These are phyloP conservation scores for Drosophila varians DNA, from an alignment of 1,140 invertebrate genomes.

Conservation along the genomic window DNA sequence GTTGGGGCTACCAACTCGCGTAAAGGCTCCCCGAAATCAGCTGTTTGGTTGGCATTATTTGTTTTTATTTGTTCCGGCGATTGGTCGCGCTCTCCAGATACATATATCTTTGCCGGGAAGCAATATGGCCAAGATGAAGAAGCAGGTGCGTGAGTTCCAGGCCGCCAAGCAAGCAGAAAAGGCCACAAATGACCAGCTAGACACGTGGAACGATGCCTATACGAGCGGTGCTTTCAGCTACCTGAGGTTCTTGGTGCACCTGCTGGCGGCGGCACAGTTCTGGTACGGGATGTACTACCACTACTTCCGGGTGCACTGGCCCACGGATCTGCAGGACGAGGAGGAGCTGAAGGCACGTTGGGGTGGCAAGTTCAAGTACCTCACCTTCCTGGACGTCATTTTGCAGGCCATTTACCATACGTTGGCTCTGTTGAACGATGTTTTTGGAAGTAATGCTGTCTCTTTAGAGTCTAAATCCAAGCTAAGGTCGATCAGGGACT, in stretches of 20 bases:
- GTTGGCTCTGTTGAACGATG: conserved; percentile 65
- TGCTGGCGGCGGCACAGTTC: conserved; percentile 65
- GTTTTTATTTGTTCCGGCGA: conserved; percentile 13
- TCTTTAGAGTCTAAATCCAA: conserved; percentile 34
- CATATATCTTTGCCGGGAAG: conserved; percentile 1
- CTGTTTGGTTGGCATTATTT: conserved; percentile 13
- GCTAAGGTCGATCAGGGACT: conserved; percentile 52
- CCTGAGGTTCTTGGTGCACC: conserved; percentile 60
- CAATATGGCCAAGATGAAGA: conserved; percentile 60
- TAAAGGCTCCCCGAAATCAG: conserved; percentile 3
- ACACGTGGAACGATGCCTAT: conserved; percentile 67
- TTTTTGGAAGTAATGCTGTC: conserved; percentile 56
- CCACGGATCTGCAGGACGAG: conserved; percentile 45
- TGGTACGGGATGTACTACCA: conserved; percentile 70
- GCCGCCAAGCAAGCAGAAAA: conserved; percentile 50
- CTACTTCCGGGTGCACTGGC: conserved; percentile 63
- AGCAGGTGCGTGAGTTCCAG: conserved; percentile 49
- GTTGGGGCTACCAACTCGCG: neutral
- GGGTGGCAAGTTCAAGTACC: conserved; percentile 79
- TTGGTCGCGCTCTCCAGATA: neutral
- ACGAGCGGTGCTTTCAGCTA: conserved; percentile 69
- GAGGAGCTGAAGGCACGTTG: conserved; percentile 62
- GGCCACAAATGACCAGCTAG: conserved; percentile 30
- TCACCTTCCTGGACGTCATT: conserved; percentile 72
- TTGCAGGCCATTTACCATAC: conserved; percentile 69